Conservation (phyloP, 2,113 vertebrate genomes). For the Rousettus leschenaultii region DNA sequence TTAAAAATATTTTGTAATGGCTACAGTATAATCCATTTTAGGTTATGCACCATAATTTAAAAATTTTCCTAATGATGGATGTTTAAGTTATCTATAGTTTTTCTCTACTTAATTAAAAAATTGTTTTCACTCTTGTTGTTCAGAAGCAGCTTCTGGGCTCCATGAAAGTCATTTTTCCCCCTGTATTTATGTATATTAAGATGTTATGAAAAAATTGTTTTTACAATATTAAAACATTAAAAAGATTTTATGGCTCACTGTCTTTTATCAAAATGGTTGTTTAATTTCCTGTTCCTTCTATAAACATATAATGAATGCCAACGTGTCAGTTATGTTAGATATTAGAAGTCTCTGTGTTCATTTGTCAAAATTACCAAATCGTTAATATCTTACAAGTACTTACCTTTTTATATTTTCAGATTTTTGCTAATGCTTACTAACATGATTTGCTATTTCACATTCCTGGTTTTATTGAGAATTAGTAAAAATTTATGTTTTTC, state of each 20-base stretch:
- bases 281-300: conserved; percentile 28
- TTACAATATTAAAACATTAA: no score
- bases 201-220: not conserved
- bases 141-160: not conserved
- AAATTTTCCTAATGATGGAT: not conserved
- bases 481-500: conserved; percentile 10
- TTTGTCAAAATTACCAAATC: not conserved
- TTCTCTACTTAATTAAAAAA: not conserved
- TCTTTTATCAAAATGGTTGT: not conserved
- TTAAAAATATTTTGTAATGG: conserved; percentile 19
- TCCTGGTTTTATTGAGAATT: conserved; percentile 30
- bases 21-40: not conserved
- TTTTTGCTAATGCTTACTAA: conserved; percentile 30
- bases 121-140: not conserved
- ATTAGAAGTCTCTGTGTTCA: not conserved
- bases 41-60: not conserved
- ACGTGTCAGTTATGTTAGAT: not conserved
- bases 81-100: not conserved
- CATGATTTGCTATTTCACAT: conserved; percentile 12
- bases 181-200: not conserved
- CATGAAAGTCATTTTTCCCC: not conserved
- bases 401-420: conserved; percentile 26
- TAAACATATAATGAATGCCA: conserved; percentile 3
- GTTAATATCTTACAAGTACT: not conserved
- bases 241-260: not conserved